phyloP scores from a whole-genome alignment of 2,113 vertebrate genomes.

The Dromas ardeola region DNA sequence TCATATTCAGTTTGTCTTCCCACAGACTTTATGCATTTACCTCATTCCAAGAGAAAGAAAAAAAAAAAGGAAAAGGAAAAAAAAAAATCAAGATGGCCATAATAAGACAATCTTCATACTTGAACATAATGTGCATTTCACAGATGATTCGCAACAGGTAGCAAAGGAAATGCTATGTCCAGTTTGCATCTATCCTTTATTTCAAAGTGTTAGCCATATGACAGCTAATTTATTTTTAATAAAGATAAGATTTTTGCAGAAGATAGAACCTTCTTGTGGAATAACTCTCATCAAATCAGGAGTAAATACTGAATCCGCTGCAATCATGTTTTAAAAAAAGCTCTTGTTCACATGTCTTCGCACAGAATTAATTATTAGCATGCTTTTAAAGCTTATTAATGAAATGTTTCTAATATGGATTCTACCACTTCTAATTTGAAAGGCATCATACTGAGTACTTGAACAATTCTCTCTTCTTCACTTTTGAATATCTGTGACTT shows the following conservation, averaged over 20 bases:
- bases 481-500: background rate
- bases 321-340: background rate
- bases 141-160: background rate
- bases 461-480: background rate
- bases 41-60: background rate
- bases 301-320: background rate
- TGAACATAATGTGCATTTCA: background rate
- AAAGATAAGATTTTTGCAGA: background rate
- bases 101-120: background rate
- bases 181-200: background rate
- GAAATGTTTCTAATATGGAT: background rate
- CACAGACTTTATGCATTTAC: background rate
- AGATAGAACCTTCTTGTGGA: background rate
- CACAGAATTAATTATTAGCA: background rate
- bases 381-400: background rate
- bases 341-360: background rate
- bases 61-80: background rate
- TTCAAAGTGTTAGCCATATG: background rate
- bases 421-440: background rate
- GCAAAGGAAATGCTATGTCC: background rate
- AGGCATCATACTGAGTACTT: background rate
- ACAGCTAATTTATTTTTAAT: background rate
- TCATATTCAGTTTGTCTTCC: background rate
- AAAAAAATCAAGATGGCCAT: background rate
- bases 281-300: background rate